Conservation (phyloP, 1,140 invertebrate species). For the Idris sp. region DNA sequence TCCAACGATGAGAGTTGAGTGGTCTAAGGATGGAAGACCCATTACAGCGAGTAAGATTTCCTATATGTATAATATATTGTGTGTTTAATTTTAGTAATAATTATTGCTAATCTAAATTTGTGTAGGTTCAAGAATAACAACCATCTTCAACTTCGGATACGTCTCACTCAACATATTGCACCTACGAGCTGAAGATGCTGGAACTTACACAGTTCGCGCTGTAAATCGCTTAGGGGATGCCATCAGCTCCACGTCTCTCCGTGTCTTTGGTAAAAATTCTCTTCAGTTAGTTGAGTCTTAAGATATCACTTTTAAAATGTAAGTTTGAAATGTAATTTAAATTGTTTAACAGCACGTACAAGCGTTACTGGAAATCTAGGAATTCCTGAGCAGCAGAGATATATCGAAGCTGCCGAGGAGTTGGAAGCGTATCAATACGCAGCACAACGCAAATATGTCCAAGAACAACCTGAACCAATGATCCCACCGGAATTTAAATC, state of each 20-base stretch:
- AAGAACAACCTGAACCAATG: slow-evolving; percentile 87
- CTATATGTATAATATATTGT: too few relatives aligned
- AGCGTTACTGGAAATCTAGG: slow-evolving; percentile 91
- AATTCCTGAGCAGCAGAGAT: slow-evolving; percentile 94
- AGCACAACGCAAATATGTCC: slow-evolving; percentile 85
- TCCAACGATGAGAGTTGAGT: slow-evolving; percentile 98
- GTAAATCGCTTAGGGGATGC: slow-evolving; percentile 92
- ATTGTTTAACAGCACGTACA: slow-evolving; percentile 80
- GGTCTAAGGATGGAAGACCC: slow-evolving; percentile 97
- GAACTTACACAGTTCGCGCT: slow-evolving; percentile 93
- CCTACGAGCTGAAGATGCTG: slow-evolving; percentile 95
- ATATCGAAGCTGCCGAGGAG: slow-evolving; percentile 94
- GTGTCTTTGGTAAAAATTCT: slow-evolving; percentile 81
- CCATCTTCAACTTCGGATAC: slow-evolving; percentile 98
- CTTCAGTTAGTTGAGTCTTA: too few relatives aligned
- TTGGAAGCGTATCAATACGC: slow-evolving; percentile 93
- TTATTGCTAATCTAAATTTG: not conserved
- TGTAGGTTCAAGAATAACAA: slow-evolving; percentile 91
- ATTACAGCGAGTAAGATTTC: slow-evolving; percentile 88
- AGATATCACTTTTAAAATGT: too few relatives aligned
- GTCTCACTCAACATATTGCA: slow-evolving; percentile 98
- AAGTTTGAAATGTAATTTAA: too few relatives aligned
- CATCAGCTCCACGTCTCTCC: slow-evolving; percentile 87
- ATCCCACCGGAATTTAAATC: slow-evolving; percentile 94
- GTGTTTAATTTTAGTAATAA: too few relatives aligned